A percentile compares a stretch with the other conserved stretches of the same genome.
These are phyloP conservation scores for Troglohyphantes excavatus DNA, from an alignment of 2,888 invertebrate species.

Conservation along the genomic window DNA sequence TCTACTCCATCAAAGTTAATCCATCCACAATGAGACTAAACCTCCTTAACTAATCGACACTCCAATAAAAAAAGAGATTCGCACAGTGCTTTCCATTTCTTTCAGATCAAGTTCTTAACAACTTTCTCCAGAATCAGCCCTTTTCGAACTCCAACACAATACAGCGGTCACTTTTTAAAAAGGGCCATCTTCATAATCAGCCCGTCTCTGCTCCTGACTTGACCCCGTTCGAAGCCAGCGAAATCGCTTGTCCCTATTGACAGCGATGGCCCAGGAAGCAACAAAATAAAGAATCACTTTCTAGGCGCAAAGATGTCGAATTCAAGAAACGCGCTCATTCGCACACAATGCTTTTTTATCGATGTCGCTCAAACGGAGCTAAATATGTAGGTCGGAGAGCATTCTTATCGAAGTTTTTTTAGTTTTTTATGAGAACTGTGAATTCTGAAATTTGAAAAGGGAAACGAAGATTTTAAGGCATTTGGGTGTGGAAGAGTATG, in stretches of 20 bases:
- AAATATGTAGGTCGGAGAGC: conserved; percentile 69
- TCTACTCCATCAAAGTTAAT: too few relatives aligned
- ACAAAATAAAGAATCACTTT: conserved; percentile 55
- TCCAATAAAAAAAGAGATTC: neutral
- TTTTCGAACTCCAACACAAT: conserved; percentile 58
- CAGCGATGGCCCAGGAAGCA: conserved; percentile 35
- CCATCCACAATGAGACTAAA: neutral
- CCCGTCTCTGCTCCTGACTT: conserved; percentile 44
- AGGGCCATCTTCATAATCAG: conserved; percentile 59
- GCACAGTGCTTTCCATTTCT: neutral
- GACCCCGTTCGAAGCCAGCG: conserved; percentile 64
- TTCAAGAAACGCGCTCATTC: conserved; percentile 55
- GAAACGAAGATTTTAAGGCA: neutral
- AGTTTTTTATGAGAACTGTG: neutral
- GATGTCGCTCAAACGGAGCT: conserved; percentile 58
- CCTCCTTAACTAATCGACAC: neutral
- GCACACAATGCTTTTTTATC: conserved; percentile 72
- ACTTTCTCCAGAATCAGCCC: conserved; percentile 34
- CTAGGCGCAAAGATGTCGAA: conserved; percentile 69
- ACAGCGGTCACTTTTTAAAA: conserved; percentile 21
- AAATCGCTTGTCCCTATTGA: conserved; percentile 29
- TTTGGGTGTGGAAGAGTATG: too few relatives aligned
- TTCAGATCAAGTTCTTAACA: neutral
- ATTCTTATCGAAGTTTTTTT: conserved; percentile 37
- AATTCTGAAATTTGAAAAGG: neutral